Conservation (phyloP, 2,888 invertebrate genomes). For the Muschampia plurimacula region DNA sequence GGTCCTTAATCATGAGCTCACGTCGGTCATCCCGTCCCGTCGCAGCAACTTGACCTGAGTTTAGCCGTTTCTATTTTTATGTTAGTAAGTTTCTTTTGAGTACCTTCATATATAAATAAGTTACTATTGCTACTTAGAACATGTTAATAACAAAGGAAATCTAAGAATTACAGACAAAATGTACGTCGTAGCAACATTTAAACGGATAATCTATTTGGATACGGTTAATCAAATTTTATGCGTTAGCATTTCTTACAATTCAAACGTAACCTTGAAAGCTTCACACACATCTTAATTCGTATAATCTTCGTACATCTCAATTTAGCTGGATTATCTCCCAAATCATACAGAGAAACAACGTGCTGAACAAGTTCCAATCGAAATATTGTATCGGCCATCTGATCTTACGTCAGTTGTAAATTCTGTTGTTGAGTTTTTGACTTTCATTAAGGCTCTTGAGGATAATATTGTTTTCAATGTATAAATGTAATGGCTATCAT, state of each 20-base stretch:
- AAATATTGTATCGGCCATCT: background rate
- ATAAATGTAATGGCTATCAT: too few species aligned
- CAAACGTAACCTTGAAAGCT: background rate
- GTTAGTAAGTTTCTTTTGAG: too few species aligned
- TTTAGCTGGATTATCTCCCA: background rate
- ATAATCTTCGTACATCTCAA: background rate
- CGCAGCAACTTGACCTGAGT: too few species aligned
- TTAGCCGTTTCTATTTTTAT: too few species aligned
- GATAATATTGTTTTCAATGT: background rate
- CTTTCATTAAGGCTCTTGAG: background rate
- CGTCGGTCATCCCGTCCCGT: too few species aligned
- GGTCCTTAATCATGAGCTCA: too few species aligned
- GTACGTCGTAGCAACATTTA: background rate
- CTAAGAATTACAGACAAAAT: background rate
- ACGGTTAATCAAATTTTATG: constrained; percentile 3
- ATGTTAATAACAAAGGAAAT: background rate
- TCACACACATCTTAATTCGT: background rate
- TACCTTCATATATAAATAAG: too few species aligned
- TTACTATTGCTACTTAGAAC: background rate
- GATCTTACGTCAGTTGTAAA: background rate
- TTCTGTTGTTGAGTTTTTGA: background rate
- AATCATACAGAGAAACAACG: background rate
- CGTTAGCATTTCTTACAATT: background rate
- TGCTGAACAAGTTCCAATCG: background rate
- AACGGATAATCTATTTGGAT: background rate